phyloP scores from a whole-genome alignment of 2,113 vertebrate species.

The Seriola aureovittata region DNA sequence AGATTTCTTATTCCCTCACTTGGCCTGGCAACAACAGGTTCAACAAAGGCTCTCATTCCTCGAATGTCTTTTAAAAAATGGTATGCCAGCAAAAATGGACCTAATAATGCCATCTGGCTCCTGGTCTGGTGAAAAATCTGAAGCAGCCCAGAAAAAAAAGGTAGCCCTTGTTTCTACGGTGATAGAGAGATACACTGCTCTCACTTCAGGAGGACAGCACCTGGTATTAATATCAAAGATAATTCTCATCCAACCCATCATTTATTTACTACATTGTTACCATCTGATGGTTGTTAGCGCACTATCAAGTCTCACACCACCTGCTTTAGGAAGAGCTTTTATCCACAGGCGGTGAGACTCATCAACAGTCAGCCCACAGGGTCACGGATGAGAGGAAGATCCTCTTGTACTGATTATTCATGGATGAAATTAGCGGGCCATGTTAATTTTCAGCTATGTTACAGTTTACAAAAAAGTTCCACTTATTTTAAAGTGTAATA shows the following conservation, averaged over 20 bases:
- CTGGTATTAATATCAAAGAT: slow-evolving; percentile 28
- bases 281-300: slow-evolving; percentile 33
- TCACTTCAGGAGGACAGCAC: slow-evolving; percentile 3
- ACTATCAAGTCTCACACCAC: slow-evolving; percentile 37
- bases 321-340: slow-evolving; percentile 49
- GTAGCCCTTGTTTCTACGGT: neutral
- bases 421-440: slow-evolving; percentile 20
- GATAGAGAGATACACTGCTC: neutral
- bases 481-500: neutral
- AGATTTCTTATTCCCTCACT: neutral
- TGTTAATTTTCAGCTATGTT: slow-evolving; percentile 20
- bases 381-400: slow-evolving; percentile 43
- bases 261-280: slow-evolving; percentile 49
- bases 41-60: neutral
- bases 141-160: neutral
- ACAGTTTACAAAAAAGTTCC: slow-evolving; percentile 13
- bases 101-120: neutral
- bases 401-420: slow-evolving; percentile 44
- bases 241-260: slow-evolving; percentile 13
- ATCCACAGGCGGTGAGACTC: slow-evolving; percentile 41
- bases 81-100: neutral
- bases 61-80: neutral
- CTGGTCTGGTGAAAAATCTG: neutral
- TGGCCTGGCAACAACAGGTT: neutral
- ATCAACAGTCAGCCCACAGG: slow-evolving; percentile 57